A percentile compares a stretch with the other conserved stretches of the same genome.
These are phyloP conservation scores for Porites evermanni DNA, from an alignment of 92 coral and sea anemone species.

Conservation along the genomic window DNA sequence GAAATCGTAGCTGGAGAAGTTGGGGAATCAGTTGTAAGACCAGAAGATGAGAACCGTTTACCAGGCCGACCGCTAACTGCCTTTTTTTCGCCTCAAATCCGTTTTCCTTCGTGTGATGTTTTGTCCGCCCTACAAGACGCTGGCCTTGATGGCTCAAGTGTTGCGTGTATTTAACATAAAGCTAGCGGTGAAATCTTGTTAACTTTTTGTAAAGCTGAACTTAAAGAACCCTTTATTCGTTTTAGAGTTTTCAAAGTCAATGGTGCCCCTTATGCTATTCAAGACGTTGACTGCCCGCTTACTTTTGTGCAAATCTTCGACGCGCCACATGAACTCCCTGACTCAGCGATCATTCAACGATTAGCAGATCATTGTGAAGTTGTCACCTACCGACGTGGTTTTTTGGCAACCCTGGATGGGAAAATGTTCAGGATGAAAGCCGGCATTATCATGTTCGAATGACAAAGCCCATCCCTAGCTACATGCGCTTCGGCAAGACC, in stretches of 20 bases:
- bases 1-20: background rate
- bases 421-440: background rate
- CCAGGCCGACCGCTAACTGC: background rate
- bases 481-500: background rate
- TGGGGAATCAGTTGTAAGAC: no score
- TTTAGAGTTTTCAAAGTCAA: background rate
- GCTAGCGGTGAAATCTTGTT: background rate
- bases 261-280: background rate
- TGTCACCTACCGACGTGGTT: background rate
- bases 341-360: background rate
- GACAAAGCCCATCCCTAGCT: constrained; percentile 6
- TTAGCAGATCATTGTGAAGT: constrained; percentile 4
- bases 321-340: constrained; percentile 23
- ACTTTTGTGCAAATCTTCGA: constrained; percentile 22
- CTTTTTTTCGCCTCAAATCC: background rate
- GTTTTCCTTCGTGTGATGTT: background rate
- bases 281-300: constrained; percentile 25
- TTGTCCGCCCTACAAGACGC: background rate
- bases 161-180: background rate
- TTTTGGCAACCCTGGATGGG: background rate
- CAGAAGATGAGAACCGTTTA: background rate
- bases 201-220: background rate
- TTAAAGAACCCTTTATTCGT: background rate
- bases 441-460: background rate
- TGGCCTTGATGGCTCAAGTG: background rate